These are phyloP conservation scores for Tromatobia lineatoria DNA, from an alignment of 2,888 invertebrate species.

Conservation along the genomic window DNA sequence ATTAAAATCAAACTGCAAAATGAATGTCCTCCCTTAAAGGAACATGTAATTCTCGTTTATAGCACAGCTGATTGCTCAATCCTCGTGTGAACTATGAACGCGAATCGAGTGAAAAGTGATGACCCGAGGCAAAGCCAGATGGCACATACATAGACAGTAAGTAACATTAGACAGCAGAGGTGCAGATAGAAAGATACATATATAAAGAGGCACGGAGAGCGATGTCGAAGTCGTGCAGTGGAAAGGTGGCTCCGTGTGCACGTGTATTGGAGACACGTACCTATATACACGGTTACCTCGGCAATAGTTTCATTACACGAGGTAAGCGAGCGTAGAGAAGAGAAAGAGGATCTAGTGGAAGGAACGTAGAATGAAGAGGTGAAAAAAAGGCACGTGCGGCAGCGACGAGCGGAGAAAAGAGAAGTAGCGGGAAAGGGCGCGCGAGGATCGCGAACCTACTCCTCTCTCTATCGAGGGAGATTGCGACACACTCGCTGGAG, in stretches of 20 bases:
- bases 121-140: conserved; percentile 26
- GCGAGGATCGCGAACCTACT: conserved; percentile 59
- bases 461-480: conserved; percentile 43
- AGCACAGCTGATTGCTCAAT: conserved; percentile 56
- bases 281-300: neutral
- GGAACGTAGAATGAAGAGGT: conserved; percentile 50
- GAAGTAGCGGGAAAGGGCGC: conserved; percentile 60
- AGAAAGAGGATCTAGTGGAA: conserved; percentile 61
- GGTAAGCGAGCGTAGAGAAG: conserved; percentile 42
- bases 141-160: conserved; percentile 12
- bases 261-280: neutral
- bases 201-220: conserved; percentile 18
- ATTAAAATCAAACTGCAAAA: too few relatives aligned
- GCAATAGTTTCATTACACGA: conserved; percentile 49
- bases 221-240: conserved; percentile 46
- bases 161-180: conserved; percentile 29
- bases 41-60: conserved; percentile 6
- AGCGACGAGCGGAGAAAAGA: conserved; percentile 50
- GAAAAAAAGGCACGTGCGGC: conserved; percentile 56
- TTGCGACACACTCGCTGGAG: conserved; percentile 57
- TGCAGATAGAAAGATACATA: conserved; percentile 17
- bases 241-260: conserved; percentile 41
- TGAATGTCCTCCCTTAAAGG: neutral
- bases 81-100: conserved; percentile 65
- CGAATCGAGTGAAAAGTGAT: conserved; percentile 45